These are phyloP conservation scores for Chamaetylas fuelleborni DNA, from an alignment of 2,113 vertebrate genomes.

Conservation along the genomic window DNA sequence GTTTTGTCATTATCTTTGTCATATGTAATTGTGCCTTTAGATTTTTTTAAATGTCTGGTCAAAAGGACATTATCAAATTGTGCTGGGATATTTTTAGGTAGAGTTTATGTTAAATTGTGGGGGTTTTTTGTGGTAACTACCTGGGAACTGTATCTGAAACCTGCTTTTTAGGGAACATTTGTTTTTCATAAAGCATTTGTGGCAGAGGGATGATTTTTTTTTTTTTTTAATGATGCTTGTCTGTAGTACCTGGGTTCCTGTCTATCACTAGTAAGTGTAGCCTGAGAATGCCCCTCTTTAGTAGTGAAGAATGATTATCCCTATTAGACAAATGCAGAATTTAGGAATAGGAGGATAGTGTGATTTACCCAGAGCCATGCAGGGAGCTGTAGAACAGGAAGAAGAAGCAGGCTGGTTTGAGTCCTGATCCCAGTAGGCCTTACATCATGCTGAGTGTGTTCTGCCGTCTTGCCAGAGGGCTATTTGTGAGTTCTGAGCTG, in stretches of 20 bases:
- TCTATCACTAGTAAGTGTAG: neutral
- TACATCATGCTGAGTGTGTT: neutral
- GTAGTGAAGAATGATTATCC: neutral
- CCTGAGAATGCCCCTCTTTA: neutral
- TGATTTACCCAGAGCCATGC: neutral
- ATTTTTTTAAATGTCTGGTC: neutral
- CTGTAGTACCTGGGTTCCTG: neutral
- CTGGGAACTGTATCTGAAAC: neutral
- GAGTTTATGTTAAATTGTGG: neutral
- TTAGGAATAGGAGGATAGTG: neutral
- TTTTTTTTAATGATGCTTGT: neutral
- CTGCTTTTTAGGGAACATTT: neutral
- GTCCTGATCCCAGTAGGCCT: neutral
- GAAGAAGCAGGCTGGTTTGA: neutral
- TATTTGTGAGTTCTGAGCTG: neutral
- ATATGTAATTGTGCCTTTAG: neutral
- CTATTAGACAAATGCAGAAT: neutral
- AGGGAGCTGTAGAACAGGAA: neutral
- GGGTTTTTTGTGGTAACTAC: neutral
- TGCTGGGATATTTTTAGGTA: neutral
- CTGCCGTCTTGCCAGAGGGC: neutral
- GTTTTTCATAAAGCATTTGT: neutral
- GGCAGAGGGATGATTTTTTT: neutral
- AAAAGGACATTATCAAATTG: neutral
- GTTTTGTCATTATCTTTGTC: neutral